Conservation (phyloP, 2,888 invertebrate species). For the Tenthredo amoena region DNA sequence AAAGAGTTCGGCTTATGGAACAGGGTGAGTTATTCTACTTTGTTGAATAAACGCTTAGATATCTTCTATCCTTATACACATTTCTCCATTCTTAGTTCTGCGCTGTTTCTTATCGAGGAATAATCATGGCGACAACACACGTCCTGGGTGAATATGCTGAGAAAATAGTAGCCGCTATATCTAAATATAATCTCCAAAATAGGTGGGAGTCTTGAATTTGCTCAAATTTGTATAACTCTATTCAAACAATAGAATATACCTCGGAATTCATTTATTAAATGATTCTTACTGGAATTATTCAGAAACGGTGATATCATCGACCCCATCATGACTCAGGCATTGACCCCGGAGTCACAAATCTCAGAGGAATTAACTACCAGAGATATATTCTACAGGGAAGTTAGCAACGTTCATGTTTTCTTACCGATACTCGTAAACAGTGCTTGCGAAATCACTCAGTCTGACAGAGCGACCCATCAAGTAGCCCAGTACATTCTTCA, state of each 20-base stretch:
- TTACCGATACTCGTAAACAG: slow-evolving; percentile 82
- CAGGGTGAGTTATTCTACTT: slow-evolving; percentile 77
- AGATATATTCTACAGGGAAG: slow-evolving; percentile 88
- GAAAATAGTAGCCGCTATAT: slow-evolving; percentile 87
- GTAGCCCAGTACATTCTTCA: slow-evolving; percentile 78
- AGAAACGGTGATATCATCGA: slow-evolving; percentile 71
- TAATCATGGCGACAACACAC: slow-evolving; percentile 80
- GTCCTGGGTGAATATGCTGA: slow-evolving; percentile 88
- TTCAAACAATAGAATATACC: background rate
- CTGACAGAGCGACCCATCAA: slow-evolving; percentile 81
- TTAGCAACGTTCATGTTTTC: slow-evolving; percentile 84
- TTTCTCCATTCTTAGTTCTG: slow-evolving; percentile 74
- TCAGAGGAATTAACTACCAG: slow-evolving; percentile 82
- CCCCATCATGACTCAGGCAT: slow-evolving; percentile 67
- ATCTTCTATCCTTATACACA: slow-evolving; percentile 35
- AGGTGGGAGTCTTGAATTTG: slow-evolving; percentile 74
- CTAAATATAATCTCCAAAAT: slow-evolving; percentile 84
- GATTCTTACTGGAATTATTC: background rate
- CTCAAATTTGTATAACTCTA: background rate
- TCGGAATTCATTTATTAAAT: background rate
- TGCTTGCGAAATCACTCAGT: slow-evolving; percentile 82
- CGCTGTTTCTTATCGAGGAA: slow-evolving; percentile 78
- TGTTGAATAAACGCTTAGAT: slow-evolving; percentile 19
- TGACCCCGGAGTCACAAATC: slow-evolving; percentile 68
- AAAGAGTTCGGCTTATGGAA: slow-evolving; percentile 85